Base-by-base conservation (phyloP, 2,888 invertebrate genomes). In the Pammene fasciana region DNA sequence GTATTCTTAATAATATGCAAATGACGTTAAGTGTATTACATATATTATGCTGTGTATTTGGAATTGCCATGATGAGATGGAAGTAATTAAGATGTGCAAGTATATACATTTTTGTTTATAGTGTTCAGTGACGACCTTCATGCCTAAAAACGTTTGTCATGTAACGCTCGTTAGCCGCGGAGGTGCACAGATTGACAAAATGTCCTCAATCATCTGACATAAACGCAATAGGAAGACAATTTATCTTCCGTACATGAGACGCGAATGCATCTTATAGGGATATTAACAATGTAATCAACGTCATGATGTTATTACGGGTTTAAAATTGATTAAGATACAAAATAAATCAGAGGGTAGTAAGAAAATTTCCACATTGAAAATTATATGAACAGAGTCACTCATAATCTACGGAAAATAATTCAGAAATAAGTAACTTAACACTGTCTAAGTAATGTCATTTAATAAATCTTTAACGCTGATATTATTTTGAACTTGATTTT, bases 131-230 rank as follows among this genome's bases (percentile, higher is more conserved):
- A 38, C 52, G 70, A 67, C 70, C 70, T 70, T 70, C 70, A 52
- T 9, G 50, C 26, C 18, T 66, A 66, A 70, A 70, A 70, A 70
- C 66, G 52, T 64, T 55, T 64, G 64, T 71, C 68, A 71, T 71
- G 71, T 71, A 68, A 68, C 65, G 71, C 71, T 71, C 71, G 68
- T 71, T 71, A 68, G 71, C 41, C 65, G 62, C 16, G 54, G 60
- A 55, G 41, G 64, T 64, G 59, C 59, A 68, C 68, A 64, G 55
- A 68, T 71, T 68, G 71, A 68, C 71, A 71, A 68, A 64, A 71
- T 68, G 71, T 68, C 71, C 71, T 68, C 68, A 71, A 67, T 48
- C 46, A 67, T 68, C 50, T 60, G 59, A 34, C 55, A 48, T 57
- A 59, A 52, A 45, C 38, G 52, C 50, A 38, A 65, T 45, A 59